A percentile compares a stretch with the other conserved stretches of the same genome.
phyloP scores from a whole-genome alignment of 2,888 invertebrate genomes.

The Elysia crispata region DNA sequence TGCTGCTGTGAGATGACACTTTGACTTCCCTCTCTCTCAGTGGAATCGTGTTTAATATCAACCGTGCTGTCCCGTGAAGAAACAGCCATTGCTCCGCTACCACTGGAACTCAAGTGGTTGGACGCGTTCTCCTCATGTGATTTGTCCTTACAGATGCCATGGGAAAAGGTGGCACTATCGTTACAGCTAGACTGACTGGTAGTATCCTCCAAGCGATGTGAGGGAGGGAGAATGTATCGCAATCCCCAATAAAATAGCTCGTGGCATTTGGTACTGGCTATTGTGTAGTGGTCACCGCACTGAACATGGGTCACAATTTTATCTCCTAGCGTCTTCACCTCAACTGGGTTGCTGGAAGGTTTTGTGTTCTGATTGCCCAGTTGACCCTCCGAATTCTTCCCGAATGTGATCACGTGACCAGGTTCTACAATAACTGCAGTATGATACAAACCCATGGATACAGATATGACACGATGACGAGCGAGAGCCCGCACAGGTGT shows the following conservation, averaged over 20 bases:
- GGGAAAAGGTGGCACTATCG: constrained; percentile 43
- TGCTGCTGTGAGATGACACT: not conserved
- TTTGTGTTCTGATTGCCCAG: constrained; percentile 80
- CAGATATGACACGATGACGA: constrained; percentile 81
- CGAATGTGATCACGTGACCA: constrained; percentile 83
- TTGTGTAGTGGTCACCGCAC: constrained; percentile 83
- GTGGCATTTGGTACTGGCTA: constrained; percentile 83
- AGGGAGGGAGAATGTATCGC: constrained; percentile 59
- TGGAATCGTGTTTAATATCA: not conserved
- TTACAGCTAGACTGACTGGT: constrained; percentile 60
- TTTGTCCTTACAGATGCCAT: constrained; percentile 55
- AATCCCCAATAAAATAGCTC: constrained; percentile 85
- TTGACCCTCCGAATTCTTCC: constrained; percentile 83
- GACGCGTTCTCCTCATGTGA: constrained; percentile 58
- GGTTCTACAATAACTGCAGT: constrained; percentile 83
- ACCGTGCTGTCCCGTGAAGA: not conserved
- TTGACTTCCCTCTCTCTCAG: not conserved
- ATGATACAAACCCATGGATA: constrained; percentile 82
- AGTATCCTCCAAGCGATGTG: constrained; percentile 50
- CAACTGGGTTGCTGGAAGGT: constrained; percentile 75
- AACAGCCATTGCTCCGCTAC: not conserved
- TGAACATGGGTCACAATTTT: constrained; percentile 80
- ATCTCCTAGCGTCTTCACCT: constrained; percentile 78
- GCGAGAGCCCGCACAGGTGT: constrained; percentile 79
- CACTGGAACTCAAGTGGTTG: not conserved